Percentiles rank a stretch among this genome's conserved stretches.
phyloP scores from a whole-genome alignment of 1,140 invertebrate species.

The Calosoma granatense region DNA sequence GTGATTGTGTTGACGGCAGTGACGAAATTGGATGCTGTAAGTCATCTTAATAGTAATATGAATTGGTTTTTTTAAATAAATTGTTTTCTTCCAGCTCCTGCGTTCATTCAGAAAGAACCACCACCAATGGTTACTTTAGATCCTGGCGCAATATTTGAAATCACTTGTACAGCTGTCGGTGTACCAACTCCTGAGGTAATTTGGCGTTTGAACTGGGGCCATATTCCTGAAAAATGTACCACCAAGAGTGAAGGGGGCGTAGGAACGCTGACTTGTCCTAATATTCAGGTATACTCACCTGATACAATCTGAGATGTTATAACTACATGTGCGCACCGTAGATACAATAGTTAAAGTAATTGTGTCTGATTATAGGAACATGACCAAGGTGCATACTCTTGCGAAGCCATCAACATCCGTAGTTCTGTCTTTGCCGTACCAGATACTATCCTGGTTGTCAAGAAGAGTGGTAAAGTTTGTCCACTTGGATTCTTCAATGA shows the following conservation, averaged over 20 bases:
- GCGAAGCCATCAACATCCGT: conserved; percentile 85
- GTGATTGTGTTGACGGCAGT: conserved; percentile 78
- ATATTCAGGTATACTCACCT: conserved; percentile 44
- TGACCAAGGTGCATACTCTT: conserved; percentile 94
- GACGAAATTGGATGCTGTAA: conserved; percentile 88
- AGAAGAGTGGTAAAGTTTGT: conserved; percentile 45
- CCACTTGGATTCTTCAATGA: conserved; percentile 72
- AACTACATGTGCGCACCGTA: not conserved
- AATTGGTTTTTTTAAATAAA: conserved; percentile 6
- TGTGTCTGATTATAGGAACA: conserved; percentile 38
- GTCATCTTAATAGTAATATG: conserved; percentile 28
- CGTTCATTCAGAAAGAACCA: conserved; percentile 54
- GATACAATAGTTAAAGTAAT: conserved; percentile 18
- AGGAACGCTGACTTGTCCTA: conserved; percentile 70
- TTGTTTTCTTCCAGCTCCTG: conserved; percentile 40
- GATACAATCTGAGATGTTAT: not conserved
- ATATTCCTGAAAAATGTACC: conserved; percentile 77
- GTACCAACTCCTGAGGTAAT: conserved; percentile 83
- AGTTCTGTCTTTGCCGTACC: conserved; percentile 80
- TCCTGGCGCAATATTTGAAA: conserved; percentile 59
- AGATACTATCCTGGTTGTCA: conserved; percentile 80
- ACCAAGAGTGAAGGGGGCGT: conserved; percentile 65
- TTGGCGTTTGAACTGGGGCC: conserved; percentile 96
- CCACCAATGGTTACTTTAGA: conserved; percentile 57
- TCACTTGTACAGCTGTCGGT: conserved; percentile 81